Evolutionary conservation across 2,888 invertebrate genomes (phyloP).

Genomic region (Tortricodes alternella): DNA sequence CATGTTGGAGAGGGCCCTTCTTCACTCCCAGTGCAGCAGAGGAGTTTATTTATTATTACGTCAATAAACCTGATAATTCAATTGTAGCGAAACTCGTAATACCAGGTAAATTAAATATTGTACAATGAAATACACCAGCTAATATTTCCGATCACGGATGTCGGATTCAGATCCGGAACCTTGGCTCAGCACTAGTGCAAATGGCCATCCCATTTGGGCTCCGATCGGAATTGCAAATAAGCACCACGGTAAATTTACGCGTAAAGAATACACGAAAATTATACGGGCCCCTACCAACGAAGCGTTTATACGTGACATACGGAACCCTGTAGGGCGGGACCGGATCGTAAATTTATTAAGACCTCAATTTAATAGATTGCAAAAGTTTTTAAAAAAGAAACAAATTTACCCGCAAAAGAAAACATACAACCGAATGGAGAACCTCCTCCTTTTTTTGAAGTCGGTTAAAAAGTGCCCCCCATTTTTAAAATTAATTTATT

Average conservation of each 20-base stretch:
- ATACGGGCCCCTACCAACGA: conserved; percentile 53
- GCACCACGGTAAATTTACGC: conserved; percentile 55
- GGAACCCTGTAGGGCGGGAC: conserved; percentile 42
- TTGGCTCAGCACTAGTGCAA: conserved; percentile 17
- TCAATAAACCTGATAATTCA: no score
- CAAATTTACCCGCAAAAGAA: no score
- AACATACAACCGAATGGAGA: no score
- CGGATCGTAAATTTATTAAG: conserved; percentile 46
- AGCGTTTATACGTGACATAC: conserved; percentile 55
- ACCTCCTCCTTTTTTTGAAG: no score
- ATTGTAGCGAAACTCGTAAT: no score
- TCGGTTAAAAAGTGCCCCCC: no score
- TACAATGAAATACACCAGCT: not conserved
- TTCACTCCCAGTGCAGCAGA: no score
- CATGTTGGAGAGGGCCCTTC: no score
- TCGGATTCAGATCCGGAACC: not conserved
- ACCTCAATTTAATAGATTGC: conserved; percentile 38
- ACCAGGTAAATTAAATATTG: not conserved
- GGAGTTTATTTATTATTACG: no score
- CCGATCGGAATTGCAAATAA: conserved; percentile 67
- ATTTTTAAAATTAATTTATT: no score
- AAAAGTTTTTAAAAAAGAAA: no score
- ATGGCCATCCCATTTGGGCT: conserved; percentile 36
- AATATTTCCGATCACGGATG: not conserved
- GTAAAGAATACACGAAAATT: conserved; percentile 68